Evolutionary conservation across 2,113 vertebrate species (phyloP), one percentile per base, ranked within the genome.

Genomic region (Oreochromis spilurus): DNA sequence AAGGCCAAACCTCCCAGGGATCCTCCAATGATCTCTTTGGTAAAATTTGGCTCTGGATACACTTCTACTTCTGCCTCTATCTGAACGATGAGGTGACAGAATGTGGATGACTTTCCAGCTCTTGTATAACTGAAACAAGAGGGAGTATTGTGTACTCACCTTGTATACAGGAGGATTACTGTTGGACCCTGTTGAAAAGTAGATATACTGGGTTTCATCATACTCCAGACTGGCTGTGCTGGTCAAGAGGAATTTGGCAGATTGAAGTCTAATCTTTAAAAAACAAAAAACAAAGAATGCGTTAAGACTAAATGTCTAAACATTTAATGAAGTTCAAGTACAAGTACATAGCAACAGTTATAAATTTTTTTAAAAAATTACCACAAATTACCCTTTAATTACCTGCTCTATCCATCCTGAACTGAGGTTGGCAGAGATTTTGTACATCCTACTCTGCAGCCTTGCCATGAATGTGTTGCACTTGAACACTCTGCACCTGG

Each of bases 181-280:
- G 40, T 93, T 84, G 11, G 94, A 94, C 8, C 24, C 84, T 9
- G 85, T 43, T n/a, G 92, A 94, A 81, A 89, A 88, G 90, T 96
- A 97, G 87, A 96, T 89, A 38, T 95, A 97, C 90, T 93, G 55
- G 2, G 82, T 88, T 52, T 6, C 88, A 85, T 97, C 65, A 2
- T 97, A 97, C 2, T 90, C 96, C 88, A 98, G 79, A 85, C 90
- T 95, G 48, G 96, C 95, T 10, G 87, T 93, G 75, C 95, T 97
- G 91, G 91, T 70, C n/a, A 97, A 65, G 24, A 78, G 17, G 53
- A 93, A 94, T 79, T 94, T 94, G 48, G 91, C 94, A 36, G 91
- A 83, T 8, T 36, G 0, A 34, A 96, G 17, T 31, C 57, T 29
- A 60, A 60, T 60, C 57, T 60, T 53, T 10, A 9, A n/a, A 52